Evolutionary conservation across 2,888 invertebrate species (phyloP).

Genomic region (Galerucella nymphaeae): DNA sequence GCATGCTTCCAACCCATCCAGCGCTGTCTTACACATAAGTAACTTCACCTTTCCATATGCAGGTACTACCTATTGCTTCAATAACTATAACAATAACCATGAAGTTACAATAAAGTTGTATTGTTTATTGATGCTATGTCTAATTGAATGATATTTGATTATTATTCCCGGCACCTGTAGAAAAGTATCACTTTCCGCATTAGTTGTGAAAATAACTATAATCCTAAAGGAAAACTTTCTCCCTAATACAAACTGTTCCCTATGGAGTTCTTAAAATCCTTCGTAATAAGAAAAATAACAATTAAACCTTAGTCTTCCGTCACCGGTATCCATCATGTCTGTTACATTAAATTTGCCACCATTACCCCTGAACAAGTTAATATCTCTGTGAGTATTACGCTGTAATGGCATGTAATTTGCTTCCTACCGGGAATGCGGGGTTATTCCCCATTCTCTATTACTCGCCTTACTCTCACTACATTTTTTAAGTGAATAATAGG

Average conservation of each 20-base stretch:
- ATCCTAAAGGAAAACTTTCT: not conserved
- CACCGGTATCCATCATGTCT: slow-evolving; percentile 17
- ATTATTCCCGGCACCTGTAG: no score
- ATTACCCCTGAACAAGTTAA: slow-evolving; percentile 35
- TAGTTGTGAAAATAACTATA: no score
- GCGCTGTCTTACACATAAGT: no score
- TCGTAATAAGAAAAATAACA: not conserved
- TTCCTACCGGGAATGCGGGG: slow-evolving; percentile 31
- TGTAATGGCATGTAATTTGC: slow-evolving; percentile 35
- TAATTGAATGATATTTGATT: no score
- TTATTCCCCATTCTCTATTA: slow-evolving; percentile 30
- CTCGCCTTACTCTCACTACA: slow-evolving; percentile 5
- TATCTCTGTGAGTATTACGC: slow-evolving; percentile 32
- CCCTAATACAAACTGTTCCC: not conserved
- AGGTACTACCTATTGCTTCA: no score
- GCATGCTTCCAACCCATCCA: no score
- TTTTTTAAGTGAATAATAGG: slow-evolving; percentile 8
- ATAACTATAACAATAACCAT: no score
- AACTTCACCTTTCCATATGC: no score
- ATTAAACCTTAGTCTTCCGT: not conserved
- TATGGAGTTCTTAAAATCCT: not conserved
- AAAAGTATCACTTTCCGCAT: no score
- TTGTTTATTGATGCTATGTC: no score
- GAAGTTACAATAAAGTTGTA: no score
- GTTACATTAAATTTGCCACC: slow-evolving; percentile 28